These are phyloP conservation scores for Poecilia velifera DNA, from an alignment of 2,797 vertebrate species.

Conservation along the genomic window DNA sequence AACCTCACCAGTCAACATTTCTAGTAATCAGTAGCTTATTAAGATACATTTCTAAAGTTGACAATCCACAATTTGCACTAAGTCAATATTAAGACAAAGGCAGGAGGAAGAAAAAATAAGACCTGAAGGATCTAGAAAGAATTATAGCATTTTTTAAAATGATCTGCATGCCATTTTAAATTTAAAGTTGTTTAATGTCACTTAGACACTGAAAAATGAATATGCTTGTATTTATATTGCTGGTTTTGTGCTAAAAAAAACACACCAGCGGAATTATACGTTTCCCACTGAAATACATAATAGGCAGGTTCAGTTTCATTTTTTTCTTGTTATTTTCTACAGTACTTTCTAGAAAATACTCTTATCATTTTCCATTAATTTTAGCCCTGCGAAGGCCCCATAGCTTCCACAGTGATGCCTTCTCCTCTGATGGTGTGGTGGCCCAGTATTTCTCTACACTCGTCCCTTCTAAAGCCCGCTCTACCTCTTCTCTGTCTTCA, in stretches of 20 bases:
- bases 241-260: not conserved
- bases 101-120: not conserved
- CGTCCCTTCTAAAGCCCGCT: constrained; percentile 46
- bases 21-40: not conserved
- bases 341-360: constrained; percentile 3
- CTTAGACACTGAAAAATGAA: not conserved
- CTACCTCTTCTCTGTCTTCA: constrained; percentile 27
- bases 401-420: constrained; percentile 62
- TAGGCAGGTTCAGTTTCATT: not conserved
- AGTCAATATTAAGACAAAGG: not conserved
- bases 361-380: constrained; percentile 17
- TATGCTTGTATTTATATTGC: not conserved
- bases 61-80: not conserved
- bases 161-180: not conserved
- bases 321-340: not conserved
- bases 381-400: constrained; percentile 61
- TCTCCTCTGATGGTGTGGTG: constrained; percentile 42
- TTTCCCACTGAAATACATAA: not conserved
- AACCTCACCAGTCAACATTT: no score
- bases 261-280: not conserved
- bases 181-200: not conserved
- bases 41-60: not conserved
- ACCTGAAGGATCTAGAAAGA: not conserved
- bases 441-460: constrained; percentile 36
- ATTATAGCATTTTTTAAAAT: not conserved